Conservation (phyloP, 1,140 invertebrate genomes). For the Ceratina australensis region DNA sequence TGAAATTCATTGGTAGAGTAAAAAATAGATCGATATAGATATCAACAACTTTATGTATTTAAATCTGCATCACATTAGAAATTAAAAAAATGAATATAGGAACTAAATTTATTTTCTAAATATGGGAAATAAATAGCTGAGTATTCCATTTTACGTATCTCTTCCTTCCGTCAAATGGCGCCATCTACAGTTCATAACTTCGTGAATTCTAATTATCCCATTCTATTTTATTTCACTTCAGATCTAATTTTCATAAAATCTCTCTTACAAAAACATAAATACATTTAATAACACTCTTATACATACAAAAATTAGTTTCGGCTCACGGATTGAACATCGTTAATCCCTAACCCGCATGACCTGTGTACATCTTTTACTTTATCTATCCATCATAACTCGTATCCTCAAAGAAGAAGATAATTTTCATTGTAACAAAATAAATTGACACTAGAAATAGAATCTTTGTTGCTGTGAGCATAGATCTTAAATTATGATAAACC, state of each 20-base stretch:
- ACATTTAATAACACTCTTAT: neutral
- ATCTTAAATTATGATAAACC: neutral
- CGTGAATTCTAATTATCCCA: slow-evolving; percentile 45
- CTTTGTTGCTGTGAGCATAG: too few species aligned
- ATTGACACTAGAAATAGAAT: too few species aligned
- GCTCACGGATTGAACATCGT: too few species aligned
- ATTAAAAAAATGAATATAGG: too few species aligned
- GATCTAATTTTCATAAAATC: neutral
- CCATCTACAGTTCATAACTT: slow-evolving; percentile 52
- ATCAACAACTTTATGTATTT: neutral
- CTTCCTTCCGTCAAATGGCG: slow-evolving; percentile 55
- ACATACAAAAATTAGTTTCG: too few species aligned
- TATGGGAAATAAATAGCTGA: neutral
- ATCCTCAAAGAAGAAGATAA: too few species aligned
- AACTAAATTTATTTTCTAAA: neutral
- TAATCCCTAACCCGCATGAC: too few species aligned
- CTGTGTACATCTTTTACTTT: too few species aligned
- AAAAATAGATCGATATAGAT: too few species aligned
- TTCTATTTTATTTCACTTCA: slow-evolving; percentile 60
- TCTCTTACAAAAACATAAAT: neutral
- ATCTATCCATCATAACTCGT: too few species aligned
- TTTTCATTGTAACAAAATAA: neutral
- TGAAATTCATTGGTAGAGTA: too few species aligned
- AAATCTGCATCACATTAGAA: neutral
- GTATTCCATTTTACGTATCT: slow-evolving; percentile 18